Evolutionary conservation across 2,113 vertebrate genomes (phyloP), one percentile per base, ranked within the genome.

Genomic region (Tringa solitaria): DNA sequence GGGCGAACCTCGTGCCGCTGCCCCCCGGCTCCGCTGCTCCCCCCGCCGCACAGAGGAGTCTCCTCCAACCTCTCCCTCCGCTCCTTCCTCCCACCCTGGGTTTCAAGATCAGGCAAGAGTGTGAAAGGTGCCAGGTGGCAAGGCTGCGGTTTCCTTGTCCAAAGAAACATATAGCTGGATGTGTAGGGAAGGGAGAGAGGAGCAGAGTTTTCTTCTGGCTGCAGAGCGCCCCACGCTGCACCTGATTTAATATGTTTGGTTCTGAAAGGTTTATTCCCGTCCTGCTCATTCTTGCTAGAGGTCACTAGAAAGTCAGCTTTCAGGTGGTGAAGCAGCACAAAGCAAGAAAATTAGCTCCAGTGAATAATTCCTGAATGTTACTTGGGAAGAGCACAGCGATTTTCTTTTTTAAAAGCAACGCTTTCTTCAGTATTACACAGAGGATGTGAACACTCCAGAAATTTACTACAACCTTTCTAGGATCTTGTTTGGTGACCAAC

Each of bases 1-100:
- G 95, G 96, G 90, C 76, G 63, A 93, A 83, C 82, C 93, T 95
- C 87, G 93, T 91, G 94, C 96, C 94, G 89, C 97, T 15, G 15
- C 68, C 9, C 27, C 33, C 16, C 14, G 27, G 22, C 26, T 35
- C 41, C 26, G 2, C 56, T 2, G n/a, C 56, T 63, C 33, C 37
- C n/a, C 11, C 8, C 19, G 15, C 22, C 3, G n/a, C 79, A 1
- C 37, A 8, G 64, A 45, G 1, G 16, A 26, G 14, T 79, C 51
- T 30, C 23, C 30, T 11, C 14, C 73, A 39, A 0, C 27, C 30
- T 18, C 59, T 20, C 32, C 20, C 33, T 32, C 16, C 4, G 2
- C 26, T 50, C 28, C 14, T 37, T 14, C 45, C 59, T 89, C 64
- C n/a, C 61, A 43, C 27, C n/a, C 30, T 8, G 33, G 26, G 8